A percentile compares a stretch with the other conserved stretches of the same genome.
Evolutionary conservation across 2,888 invertebrate genomes (phyloP).

Genomic region (Parnassius glacialis): DNA sequence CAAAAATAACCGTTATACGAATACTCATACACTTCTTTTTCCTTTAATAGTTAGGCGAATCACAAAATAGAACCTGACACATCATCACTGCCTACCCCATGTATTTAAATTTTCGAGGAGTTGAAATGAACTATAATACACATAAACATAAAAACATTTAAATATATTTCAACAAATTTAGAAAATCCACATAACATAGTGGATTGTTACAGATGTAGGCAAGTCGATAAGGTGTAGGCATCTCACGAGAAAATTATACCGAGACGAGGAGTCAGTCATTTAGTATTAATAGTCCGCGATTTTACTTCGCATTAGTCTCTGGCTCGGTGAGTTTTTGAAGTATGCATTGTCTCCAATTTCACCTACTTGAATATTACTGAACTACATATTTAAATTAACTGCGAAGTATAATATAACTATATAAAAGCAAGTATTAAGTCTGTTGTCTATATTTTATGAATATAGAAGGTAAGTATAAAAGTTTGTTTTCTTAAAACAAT

Average conservation of each 20-base stretch:
- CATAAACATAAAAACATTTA: conserved; percentile 20
- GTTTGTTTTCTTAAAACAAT: too few species aligned
- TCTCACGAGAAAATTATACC: conserved; percentile 54
- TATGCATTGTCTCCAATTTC: conserved; percentile 19
- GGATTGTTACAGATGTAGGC: conserved; percentile 37
- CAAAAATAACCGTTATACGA: too few species aligned
- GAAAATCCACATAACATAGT: conserved; percentile 13
- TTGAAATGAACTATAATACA: background rate
- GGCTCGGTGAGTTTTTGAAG: conserved; percentile 19
- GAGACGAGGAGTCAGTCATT: conserved; percentile 53
- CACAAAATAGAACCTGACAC: too few species aligned
- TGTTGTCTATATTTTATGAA: too few species aligned
- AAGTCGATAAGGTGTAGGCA: conserved; percentile 48
- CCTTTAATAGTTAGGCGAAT: too few species aligned
- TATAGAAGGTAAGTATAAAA: too few species aligned
- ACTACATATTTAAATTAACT: conserved; percentile 1
- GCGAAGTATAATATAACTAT: too few species aligned
- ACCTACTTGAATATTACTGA: conserved; percentile 10
- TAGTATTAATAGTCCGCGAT: conserved; percentile 59
- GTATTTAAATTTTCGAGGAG: background rate
- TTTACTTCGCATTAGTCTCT: conserved; percentile 23
- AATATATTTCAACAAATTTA: conserved; percentile 13
- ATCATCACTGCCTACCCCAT: too few species aligned
- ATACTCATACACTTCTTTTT: too few species aligned
- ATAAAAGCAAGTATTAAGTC: too few species aligned